phyloP scores from a whole-genome alignment of 2,888 invertebrate species.

The Plusia festucae region DNA sequence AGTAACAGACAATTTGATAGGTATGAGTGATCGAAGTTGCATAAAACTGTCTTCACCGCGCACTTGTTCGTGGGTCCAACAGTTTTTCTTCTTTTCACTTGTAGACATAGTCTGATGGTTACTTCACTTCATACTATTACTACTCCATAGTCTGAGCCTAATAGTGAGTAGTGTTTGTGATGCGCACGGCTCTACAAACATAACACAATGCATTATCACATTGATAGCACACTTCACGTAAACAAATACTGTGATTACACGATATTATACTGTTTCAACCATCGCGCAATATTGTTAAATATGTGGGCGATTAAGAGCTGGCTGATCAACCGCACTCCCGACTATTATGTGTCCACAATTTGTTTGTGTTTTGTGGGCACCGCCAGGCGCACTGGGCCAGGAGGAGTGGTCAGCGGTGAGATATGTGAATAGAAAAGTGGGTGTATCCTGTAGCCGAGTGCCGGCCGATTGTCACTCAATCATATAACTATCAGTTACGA shows the following conservation, averaged over 20 bases:
- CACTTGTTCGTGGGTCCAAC: no score
- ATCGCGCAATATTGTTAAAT: not conserved
- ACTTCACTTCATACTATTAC: no score
- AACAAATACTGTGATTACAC: constrained; percentile 13
- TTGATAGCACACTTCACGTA: constrained; percentile 3
- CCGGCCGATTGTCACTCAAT: not conserved
- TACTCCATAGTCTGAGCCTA: not conserved
- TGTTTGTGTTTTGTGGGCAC: no score
- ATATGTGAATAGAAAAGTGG: not conserved
- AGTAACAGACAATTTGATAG: no score
- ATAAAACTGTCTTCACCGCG: no score
- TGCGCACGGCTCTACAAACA: constrained; percentile 22
- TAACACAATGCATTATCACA: constrained; percentile 4
- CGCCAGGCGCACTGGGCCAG: not conserved
- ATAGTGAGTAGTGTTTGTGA: constrained; percentile 2
- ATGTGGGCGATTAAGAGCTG: not conserved
- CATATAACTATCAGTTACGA: not conserved
- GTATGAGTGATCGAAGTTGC: no score
- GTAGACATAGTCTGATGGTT: no score
- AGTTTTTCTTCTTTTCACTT: no score
- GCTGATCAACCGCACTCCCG: not conserved
- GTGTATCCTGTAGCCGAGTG: not conserved
- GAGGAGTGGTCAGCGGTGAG: not conserved
- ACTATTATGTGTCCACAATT: no score
- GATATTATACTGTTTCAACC: constrained; percentile 1